Evolutionary conservation across 2,888 invertebrate genomes (phyloP).

Genomic region (Chloromyia formosa): DNA sequence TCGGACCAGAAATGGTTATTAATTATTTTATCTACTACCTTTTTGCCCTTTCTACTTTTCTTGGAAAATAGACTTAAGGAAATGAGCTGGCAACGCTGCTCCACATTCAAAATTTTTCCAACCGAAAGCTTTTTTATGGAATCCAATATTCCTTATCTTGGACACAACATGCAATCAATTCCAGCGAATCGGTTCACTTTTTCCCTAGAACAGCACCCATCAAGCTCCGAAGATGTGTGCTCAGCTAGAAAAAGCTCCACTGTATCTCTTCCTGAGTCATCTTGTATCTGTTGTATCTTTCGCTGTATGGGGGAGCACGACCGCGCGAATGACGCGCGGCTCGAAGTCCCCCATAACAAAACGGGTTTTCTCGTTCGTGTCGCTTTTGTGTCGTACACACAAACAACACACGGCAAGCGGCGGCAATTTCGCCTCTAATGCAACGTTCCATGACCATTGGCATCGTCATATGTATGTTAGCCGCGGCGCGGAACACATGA

Average conservation of each 20-base stretch:
- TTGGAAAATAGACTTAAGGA: too few species aligned
- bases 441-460: too few species aligned
- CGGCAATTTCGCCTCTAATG: too few species aligned
- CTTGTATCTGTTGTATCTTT: conserved; percentile 13
- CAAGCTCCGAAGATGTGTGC: background rate
- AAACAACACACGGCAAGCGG: too few species aligned
- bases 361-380: conserved; percentile 6
- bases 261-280: too few species aligned
- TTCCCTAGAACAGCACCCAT: background rate
- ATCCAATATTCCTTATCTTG: background rate
- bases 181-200: conserved; percentile 27
- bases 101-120: too few species aligned
- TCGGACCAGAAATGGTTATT: too few species aligned
- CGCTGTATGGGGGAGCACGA: conserved; percentile 14
- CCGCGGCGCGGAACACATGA: conserved; percentile 38
- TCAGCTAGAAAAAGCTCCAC: too few species aligned
- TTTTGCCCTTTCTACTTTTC: too few species aligned
- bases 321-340: background rate
- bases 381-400: too few species aligned
- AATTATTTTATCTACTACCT: too few species aligned
- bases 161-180: conserved; percentile 9
- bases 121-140: background rate
- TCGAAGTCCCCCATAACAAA: background rate
- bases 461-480: conserved; percentile 32
- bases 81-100: too few species aligned